These are phyloP conservation scores for Lophotis ruficrista DNA, from an alignment of 2,113 vertebrate species.

Conservation along the genomic window DNA sequence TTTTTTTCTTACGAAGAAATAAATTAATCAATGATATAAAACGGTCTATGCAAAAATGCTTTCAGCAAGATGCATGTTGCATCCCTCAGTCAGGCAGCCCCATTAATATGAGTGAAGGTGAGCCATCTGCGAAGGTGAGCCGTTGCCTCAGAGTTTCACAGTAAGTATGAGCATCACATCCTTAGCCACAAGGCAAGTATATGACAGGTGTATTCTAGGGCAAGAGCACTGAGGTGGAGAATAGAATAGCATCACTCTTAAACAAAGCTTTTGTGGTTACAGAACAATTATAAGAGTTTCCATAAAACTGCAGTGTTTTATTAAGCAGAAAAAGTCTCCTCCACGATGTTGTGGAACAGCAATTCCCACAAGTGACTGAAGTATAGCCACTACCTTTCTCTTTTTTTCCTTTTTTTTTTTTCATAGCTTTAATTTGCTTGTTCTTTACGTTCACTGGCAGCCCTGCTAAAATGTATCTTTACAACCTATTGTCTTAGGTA, in stretches of 20 bases:
- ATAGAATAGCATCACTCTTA: not conserved
- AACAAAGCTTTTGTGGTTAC: constrained; percentile 20
- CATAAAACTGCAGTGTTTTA: constrained; percentile 14
- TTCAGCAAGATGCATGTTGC: not conserved
- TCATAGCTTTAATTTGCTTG: constrained; percentile 70
- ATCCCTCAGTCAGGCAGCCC: not conserved
- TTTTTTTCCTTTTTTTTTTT: not conserved
- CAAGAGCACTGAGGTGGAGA: not conserved
- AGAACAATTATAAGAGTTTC: constrained; percentile 32
- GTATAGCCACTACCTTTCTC: not conserved
- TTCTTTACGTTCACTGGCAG: constrained; percentile 72
- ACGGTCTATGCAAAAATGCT: not conserved
- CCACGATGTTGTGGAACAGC: not conserved
- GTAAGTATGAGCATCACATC: not conserved
- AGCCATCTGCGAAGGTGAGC: constrained; percentile 24
- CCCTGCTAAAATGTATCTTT: constrained; percentile 77
- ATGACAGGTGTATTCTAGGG: constrained; percentile 16
- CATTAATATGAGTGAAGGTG: constrained; percentile 7
- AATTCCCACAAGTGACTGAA: not conserved
- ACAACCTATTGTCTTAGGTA: constrained; percentile 81
- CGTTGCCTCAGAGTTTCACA: not conserved
- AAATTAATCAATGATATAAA: not conserved
- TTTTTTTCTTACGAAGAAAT: not conserved
- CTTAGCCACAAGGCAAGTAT: constrained; percentile 40
- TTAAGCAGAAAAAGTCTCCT: constrained; percentile 31